Evolutionary conservation across 2,113 vertebrate species (phyloP), one percentile per base, ranked within the genome.

Genomic region (Pelusios castaneus): DNA sequence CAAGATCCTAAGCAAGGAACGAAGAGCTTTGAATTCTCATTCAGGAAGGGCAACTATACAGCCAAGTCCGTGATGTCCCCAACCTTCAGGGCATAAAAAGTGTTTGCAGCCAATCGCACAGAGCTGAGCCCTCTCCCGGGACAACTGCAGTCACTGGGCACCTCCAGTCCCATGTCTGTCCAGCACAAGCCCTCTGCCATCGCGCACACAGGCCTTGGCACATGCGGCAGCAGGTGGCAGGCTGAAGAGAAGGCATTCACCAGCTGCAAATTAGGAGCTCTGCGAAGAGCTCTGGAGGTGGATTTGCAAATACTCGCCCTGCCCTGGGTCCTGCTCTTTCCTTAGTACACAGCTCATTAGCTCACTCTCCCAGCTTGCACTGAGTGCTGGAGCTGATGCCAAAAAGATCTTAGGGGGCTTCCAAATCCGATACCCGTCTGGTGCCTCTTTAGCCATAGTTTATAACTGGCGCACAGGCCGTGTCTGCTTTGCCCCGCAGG

Each of bases 1-100:
- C 97, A 88, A 97, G 84, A 70, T 98, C 97, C 98, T 98, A n/a
- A 0, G 1, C 8, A 82, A 90, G 84, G 85, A 96, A 93, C 10
- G 89, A 90, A 43, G 1, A 22, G 41, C 24, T 85, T 85, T 92
- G 34, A 92, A 38, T 70, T 76, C 41, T 94, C 52, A 89, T 27
- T 78, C 60, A 29, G 10, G 34, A 79, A 47, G 86, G 80, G 38
- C 45, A 27, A 11, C 9, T 5, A 49, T 47, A 5, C 27, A 16
- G 47, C 41, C 76, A 43, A 49, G 43, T 21, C 9, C 9, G 47
- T 10, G 12, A 3, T 4, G 25, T 29, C 76, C 29, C 47, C 47
- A 47, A 47, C 24, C 43, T 47, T 24, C 24, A n/a, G 27, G 8
- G 16, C 38, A 14, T 45, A 47, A 77, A 27, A 27, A 17, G 29